A percentile compares a stretch with the other conserved stretches of the same genome.
These are phyloP conservation scores for Tiphia femorata DNA, from an alignment of 2,888 invertebrate species.

Conservation along the genomic window DNA sequence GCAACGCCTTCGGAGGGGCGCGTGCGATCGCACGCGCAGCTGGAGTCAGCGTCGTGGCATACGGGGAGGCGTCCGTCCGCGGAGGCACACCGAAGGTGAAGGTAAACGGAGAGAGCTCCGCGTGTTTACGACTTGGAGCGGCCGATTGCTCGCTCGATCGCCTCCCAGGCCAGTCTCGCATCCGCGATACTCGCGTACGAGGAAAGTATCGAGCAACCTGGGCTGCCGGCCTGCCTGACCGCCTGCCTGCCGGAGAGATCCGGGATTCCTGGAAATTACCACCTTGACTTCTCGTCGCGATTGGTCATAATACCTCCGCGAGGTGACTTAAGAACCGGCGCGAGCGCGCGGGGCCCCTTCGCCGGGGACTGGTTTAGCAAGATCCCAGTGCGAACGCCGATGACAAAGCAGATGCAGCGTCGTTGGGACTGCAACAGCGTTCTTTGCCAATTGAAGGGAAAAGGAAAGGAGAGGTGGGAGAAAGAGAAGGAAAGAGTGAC, in stretches of 20 bases:
- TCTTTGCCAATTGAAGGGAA: no score
- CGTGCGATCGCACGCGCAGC: no score
- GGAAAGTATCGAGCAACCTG: constrained; percentile 28
- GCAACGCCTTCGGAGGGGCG: no score
- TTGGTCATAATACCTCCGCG: constrained; percentile 35
- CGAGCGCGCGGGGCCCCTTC: constrained; percentile 10
- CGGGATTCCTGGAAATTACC: constrained; percentile 43
- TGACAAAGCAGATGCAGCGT: constrained; percentile 22
- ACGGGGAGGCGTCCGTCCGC: no score
- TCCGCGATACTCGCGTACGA: constrained; percentile 23
- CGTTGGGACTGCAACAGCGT: no score
- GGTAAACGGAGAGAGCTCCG: constrained; percentile 31
- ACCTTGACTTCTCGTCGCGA: constrained; percentile 17
- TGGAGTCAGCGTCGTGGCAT: no score
- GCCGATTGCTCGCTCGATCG: background rate
- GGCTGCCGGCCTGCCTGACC: no score
- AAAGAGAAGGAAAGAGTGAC: no score
- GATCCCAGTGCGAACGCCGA: constrained; percentile 21
- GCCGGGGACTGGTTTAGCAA: constrained; percentile 47
- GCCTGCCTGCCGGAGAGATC: constrained; percentile 36
- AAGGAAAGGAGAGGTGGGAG: no score
- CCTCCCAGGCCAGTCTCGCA: constrained; percentile 9
- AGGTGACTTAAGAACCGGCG: constrained; percentile 26
- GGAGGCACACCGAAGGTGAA: constrained; percentile 39
- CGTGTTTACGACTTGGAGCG: constrained; percentile 31